Conservation (phyloP, 1,140 invertebrate genomes). For the Magallana gigas region DNA sequence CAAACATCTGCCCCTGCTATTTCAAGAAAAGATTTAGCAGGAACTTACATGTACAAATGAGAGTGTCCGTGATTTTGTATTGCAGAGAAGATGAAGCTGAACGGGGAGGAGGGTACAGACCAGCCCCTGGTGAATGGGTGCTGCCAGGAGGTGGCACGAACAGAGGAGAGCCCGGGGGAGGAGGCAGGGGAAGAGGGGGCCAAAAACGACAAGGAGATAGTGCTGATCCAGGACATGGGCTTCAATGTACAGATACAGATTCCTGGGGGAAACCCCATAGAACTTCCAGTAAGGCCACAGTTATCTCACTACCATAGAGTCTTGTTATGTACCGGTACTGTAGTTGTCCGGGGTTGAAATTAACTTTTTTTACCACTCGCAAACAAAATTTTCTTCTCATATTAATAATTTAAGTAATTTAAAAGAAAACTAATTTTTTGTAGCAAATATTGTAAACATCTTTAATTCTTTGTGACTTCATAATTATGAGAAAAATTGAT, state of each 20-base stretch:
- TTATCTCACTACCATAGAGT: not conserved
- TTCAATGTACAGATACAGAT: conserved; percentile 95
- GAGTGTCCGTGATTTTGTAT: not conserved
- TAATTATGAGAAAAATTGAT: too few relatives aligned
- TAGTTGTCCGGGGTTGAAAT: too few relatives aligned
- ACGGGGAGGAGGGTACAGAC: not conserved
- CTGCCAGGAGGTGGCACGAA: not conserved
- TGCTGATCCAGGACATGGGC: conserved; percentile 95
- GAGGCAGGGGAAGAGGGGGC: conserved; percentile 55
- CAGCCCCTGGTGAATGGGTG: not conserved
- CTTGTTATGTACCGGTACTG: not conserved
- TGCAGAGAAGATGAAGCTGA: not conserved
- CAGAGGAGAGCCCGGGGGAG: conserved; percentile 17
- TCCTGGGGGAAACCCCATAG: conserved; percentile 89
- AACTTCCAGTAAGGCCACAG: conserved; percentile 87
- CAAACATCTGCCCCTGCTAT: not conserved
- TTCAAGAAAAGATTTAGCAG: not conserved
- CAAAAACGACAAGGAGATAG: conserved; percentile 81
- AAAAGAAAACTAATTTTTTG: too few relatives aligned
- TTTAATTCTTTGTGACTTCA: too few relatives aligned
- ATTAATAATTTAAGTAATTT: too few relatives aligned
- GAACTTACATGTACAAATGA: not conserved
- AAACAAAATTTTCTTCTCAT: not conserved
- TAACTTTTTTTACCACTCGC: not conserved
- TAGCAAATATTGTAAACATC: too few relatives aligned